Evolutionary conservation across 2,797 vertebrate genomes (phyloP), one percentile per base, ranked within the genome.

Genomic region (Chaunax sp.): DNA sequence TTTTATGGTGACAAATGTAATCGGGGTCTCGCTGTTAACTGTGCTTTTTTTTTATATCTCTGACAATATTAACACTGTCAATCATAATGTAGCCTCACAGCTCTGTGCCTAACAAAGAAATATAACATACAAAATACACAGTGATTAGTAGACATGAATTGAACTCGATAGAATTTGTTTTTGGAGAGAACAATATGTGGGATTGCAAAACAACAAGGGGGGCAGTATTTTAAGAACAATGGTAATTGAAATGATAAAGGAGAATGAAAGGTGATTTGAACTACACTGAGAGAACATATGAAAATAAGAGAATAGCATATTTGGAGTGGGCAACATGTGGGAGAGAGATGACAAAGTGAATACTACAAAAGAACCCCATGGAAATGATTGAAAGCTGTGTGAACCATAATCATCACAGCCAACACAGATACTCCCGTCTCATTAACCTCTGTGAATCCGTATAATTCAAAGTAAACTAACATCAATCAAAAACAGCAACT

Each of bases 1-100:
- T 82, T 89, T 86, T 81, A 86, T 69, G 61, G 75, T 83, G 84
- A 90, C 76, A 81, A 87, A 87, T 77, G 74, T 53, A 78, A 80
- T 80, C 4, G 20, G 84, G 51, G 83, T 87, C 81, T 86, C 40
- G 51, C 77, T 66, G 72, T 83, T 89, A 86, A 84, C 80, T 83
- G 63, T 81, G 62, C 81, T 82, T 85, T 86, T 83, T 83, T 89
- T 35, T 35, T 35, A n/a, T 81, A 87, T 87, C 72, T 82, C 72
- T 60, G 35, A 83, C 64, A 84, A 72, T 74, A 80, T 82, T 56
- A 68, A 58, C 61, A 40, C 55, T 72, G 64, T 89, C 76, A 64
- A 81, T 87, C 84, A 79, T 77, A 85, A 82, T 78, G 63, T 11
- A 68, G 67, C 56, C 26, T 58, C 41, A n/a, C 33, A 44, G 41